phyloP scores from a whole-genome alignment of 1,140 invertebrate genomes.

The Panagrolaimus sp. region DNA sequence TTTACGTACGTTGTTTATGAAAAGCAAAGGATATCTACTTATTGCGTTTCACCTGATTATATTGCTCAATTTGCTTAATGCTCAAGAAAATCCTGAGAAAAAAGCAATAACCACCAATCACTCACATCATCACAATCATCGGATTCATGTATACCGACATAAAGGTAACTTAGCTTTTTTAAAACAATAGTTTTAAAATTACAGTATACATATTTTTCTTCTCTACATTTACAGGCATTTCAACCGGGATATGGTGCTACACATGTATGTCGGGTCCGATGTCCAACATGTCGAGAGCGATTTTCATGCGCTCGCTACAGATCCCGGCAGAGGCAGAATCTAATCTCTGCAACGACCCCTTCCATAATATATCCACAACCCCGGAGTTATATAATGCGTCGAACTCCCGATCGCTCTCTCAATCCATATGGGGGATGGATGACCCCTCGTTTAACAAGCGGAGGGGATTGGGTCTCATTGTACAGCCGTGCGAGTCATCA shows the following conservation, averaged over 20 bases:
- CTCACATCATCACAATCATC: not conserved
- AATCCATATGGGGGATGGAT: slow-evolving; percentile 1
- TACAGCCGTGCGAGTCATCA: slow-evolving; percentile 15
- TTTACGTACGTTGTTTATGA: too few species aligned
- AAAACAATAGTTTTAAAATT: too few species aligned
- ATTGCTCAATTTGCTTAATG: not conserved
- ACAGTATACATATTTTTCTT: too few species aligned
- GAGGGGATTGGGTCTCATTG: not conserved
- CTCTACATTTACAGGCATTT: too few species aligned
- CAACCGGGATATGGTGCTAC: not conserved
- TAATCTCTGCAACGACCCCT: slow-evolving; percentile 9
- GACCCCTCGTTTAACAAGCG: not conserved
- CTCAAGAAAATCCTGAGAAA: not conserved
- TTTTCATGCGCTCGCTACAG: slow-evolving; percentile 13
- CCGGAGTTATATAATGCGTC: slow-evolving; percentile 3
- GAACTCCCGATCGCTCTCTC: not conserved
- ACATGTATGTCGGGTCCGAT: slow-evolving; percentile 13
- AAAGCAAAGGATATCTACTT: too few species aligned
- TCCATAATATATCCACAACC: not conserved
- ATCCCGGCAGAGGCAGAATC: slow-evolving; percentile 10
- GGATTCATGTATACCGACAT: not conserved
- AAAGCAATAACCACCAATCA: not conserved
- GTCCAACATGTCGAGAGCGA: slow-evolving; percentile 11
- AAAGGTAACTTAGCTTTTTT: not conserved
- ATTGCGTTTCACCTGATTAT: too few species aligned